phyloP scores from a whole-genome alignment of 2,888 invertebrate species.

The Pycnomerus fuliginosus region DNA sequence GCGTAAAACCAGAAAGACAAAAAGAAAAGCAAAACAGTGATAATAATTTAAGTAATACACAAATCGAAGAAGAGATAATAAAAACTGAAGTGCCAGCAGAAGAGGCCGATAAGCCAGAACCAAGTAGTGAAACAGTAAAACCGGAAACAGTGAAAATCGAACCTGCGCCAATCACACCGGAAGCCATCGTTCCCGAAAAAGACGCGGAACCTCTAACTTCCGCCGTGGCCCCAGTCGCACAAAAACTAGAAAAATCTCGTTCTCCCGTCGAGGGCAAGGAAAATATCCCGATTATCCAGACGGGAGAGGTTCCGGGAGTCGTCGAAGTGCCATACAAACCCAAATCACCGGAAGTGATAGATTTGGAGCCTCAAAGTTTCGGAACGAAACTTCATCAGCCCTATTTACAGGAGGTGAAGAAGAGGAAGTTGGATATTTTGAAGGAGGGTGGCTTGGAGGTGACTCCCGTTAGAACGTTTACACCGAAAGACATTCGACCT shows the following conservation, averaged over 20 bases:
- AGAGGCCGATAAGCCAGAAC: not conserved
- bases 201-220: conserved; percentile 47
- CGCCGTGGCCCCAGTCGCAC: conserved; percentile 50
- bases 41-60: conserved; percentile 30
- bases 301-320: conserved; percentile 29
- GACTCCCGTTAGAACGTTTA: conserved; percentile 59
- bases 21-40: conserved; percentile 40
- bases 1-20: conserved; percentile 64
- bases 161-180: conserved; percentile 10
- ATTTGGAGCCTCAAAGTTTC: conserved; percentile 54
- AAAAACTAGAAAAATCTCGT: conserved; percentile 52
- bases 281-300: conserved; percentile 55
- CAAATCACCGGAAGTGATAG: conserved; percentile 63
- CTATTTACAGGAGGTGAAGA: conserved; percentile 56
- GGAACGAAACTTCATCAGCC: conserved; percentile 30
- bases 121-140: conserved; percentile 46
- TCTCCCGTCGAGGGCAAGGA: conserved; percentile 58
- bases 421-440: conserved; percentile 71
- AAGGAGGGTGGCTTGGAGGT: conserved; percentile 75
- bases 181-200: conserved; percentile 28
- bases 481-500: conserved; percentile 42
- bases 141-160: conserved; percentile 31
- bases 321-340: conserved; percentile 58
- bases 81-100: not conserved
- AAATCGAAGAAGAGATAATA: conserved; percentile 3